Conservation (phyloP, 2,797 vertebrate genomes). For the Gadopsis marmoratus region DNA sequence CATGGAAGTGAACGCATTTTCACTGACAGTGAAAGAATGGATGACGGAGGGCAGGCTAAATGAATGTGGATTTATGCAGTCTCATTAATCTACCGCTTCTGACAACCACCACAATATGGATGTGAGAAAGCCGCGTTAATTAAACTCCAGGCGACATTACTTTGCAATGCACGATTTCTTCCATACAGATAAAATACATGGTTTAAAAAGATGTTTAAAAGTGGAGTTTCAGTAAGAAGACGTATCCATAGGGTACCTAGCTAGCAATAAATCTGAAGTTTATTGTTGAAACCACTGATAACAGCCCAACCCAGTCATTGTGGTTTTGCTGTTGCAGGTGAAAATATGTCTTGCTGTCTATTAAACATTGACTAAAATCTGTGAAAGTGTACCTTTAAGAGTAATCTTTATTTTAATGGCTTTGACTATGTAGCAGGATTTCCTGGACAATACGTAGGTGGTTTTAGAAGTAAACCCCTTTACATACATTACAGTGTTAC, state of each 20-base stretch:
- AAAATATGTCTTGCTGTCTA: neutral
- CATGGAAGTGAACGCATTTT: neutral
- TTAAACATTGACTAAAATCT: neutral
- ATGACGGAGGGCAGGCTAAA: neutral
- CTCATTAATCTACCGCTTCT: neutral
- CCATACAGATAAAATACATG: neutral
- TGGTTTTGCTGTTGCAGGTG: neutral
- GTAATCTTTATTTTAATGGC: neutral
- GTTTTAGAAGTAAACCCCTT: neutral
- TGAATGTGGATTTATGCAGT: neutral
- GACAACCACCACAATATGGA: neutral
- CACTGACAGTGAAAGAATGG: neutral
- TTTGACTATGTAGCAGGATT: neutral
- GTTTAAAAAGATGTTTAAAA: neutral
- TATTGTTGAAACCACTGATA: neutral
- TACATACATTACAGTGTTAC: neutral
- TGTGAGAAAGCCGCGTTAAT: neutral
- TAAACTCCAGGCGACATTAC: neutral
- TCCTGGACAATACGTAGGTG: neutral
- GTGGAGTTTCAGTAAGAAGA: neutral
- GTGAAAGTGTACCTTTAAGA: too few relatives aligned
- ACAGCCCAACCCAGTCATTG: neutral
- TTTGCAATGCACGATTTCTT: neutral
- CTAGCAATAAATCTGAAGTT: neutral
- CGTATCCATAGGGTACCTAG: neutral